A percentile compares a stretch with the other conserved stretches of the same genome.
phyloP scores from a whole-genome alignment of 2,113 vertebrate genomes.

The Neolamprologus toae region DNA sequence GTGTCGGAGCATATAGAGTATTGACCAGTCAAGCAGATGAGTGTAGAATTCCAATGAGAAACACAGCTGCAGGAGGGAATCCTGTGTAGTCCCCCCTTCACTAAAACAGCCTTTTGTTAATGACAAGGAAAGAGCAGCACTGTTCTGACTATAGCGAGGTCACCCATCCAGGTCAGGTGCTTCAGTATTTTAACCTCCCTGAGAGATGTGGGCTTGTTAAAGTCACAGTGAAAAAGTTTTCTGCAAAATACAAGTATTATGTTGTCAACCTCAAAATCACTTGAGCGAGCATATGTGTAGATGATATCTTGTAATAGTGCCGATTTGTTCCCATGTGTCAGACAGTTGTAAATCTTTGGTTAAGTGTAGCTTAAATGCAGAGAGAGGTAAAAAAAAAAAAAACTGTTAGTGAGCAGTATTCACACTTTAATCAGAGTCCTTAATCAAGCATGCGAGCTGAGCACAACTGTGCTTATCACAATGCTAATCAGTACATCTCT shows the following conservation, averaged over 20 bases:
- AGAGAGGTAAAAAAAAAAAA: neutral
- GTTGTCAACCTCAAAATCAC: neutral
- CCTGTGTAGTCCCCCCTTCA: neutral
- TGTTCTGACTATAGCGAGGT: neutral
- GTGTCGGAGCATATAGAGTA: conserved; percentile 38
- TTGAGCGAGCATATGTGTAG: neutral
- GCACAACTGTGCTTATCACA: conserved; percentile 33
- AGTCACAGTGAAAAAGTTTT: neutral
- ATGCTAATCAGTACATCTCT: conserved; percentile 56
- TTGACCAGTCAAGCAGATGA: conserved; percentile 37
- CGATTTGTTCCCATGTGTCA: neutral
- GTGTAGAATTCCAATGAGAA: conserved; percentile 42
- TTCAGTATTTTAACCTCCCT: neutral
- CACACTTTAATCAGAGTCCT: conserved; percentile 13
- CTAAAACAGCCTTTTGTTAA: neutral
- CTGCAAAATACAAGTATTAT: neutral
- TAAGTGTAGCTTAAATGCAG: neutral
- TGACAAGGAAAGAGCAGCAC: neutral
- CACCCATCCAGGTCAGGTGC: neutral
- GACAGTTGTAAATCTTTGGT: neutral
- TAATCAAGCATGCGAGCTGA: conserved; percentile 32
- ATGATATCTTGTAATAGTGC: neutral
- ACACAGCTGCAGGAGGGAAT: conserved; percentile 40
- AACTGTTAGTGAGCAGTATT: neutral
- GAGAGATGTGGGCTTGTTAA: neutral